phyloP scores from a whole-genome alignment of 2,113 vertebrate species.

The Turdus rufiventris region DNA sequence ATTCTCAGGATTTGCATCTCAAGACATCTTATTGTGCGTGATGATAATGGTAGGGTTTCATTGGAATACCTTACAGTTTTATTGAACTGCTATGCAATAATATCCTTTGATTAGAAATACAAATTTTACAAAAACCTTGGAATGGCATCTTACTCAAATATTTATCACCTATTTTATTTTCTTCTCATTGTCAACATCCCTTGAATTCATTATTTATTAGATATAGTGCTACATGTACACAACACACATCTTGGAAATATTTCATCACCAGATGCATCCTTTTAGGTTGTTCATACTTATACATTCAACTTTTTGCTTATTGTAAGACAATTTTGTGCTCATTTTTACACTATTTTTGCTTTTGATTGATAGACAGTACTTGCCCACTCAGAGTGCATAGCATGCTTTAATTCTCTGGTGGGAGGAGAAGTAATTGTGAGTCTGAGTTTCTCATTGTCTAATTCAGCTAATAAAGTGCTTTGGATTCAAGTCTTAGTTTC shows the following conservation, averaged over 20 bases:
- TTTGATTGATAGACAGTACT: background rate
- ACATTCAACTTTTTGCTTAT: background rate
- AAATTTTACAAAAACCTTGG: background rate
- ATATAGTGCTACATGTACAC: background rate
- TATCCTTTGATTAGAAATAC: background rate
- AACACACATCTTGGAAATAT: background rate
- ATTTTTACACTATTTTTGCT: background rate
- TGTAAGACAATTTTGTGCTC: background rate
- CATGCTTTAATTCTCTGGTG: background rate
- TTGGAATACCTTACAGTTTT: background rate
- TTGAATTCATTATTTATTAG: conserved; percentile 1
- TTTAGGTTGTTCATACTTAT: background rate
- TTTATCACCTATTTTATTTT: background rate
- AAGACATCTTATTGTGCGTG: background rate
- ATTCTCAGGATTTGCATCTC: background rate
- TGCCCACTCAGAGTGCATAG: background rate
- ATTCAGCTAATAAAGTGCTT: conserved; percentile 5
- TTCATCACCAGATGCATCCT: background rate
- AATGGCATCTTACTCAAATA: background rate
- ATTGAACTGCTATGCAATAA: background rate
- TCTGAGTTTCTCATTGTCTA: background rate
- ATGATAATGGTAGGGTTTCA: background rate
- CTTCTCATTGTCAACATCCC: background rate
- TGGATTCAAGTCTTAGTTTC: background rate
- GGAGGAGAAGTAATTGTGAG: background rate